Percentiles rank a stretch among this genome's conserved stretches.
Evolutionary conservation across 2,888 invertebrate genomes (phyloP).

Genomic region (Patella ulyssiponensis): DNA sequence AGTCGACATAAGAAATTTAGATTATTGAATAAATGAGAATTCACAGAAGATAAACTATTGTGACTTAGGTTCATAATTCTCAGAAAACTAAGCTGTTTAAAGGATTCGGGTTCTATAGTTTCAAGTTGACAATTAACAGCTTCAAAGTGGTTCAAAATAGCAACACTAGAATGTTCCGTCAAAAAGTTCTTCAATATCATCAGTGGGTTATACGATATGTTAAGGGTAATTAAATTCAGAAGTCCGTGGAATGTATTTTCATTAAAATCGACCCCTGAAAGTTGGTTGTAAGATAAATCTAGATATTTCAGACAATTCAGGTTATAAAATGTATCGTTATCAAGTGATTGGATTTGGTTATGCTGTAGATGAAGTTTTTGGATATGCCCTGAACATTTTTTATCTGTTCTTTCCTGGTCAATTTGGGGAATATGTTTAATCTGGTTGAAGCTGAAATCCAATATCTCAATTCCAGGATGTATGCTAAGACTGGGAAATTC

Average conservation of each 20-base stretch:
- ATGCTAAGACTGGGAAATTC: background rate
- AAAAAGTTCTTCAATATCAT: slow-evolving; percentile 11
- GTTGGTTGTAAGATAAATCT: slow-evolving; percentile 29
- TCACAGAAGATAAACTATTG: slow-evolving; percentile 13
- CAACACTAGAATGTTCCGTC: slow-evolving; percentile 2
- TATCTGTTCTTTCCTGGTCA: background rate
- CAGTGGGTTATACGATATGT: slow-evolving; percentile 30
- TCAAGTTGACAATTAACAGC: slow-evolving; percentile 14
- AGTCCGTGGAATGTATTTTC: slow-evolving; percentile 19
- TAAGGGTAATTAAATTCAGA: slow-evolving; percentile 15
- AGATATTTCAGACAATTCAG: slow-evolving; percentile 27
- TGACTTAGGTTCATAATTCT: slow-evolving; percentile 19
- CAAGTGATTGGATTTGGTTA: slow-evolving; percentile 27
- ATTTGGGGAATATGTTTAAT: background rate
- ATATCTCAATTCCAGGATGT: background rate
- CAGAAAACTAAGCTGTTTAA: slow-evolving; percentile 8
- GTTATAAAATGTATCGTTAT: slow-evolving; percentile 21
- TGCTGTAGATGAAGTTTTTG: slow-evolving; percentile 23
- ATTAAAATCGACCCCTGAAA: slow-evolving; percentile 16
- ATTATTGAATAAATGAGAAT: slow-evolving; percentile 6
- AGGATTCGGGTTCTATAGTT: slow-evolving; percentile 14
- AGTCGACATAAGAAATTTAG: slow-evolving; percentile 15
- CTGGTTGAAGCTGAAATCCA: background rate
- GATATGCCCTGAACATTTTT: slow-evolving; percentile 13
- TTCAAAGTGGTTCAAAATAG: slow-evolving; percentile 10